A percentile compares a stretch with the other conserved stretches of the same genome.
Conservation (phyloP, 53 echinoderm and acorn worm genomes). For the Crossaster papposus region DNA sequence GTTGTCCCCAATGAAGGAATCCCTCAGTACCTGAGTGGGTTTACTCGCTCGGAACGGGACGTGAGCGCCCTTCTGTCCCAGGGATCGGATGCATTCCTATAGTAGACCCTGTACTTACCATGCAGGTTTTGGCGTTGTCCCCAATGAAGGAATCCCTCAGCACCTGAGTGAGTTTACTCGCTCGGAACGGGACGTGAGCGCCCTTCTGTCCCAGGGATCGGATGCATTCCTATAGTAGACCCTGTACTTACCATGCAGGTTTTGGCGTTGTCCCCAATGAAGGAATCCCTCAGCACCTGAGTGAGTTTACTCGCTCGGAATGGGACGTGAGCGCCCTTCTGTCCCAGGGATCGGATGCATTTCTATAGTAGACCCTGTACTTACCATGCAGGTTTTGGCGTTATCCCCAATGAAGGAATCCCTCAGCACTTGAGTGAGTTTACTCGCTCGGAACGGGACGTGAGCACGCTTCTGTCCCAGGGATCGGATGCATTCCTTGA, state of each 20-base stretch:
- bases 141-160: conserved; percentile 98
- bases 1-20: conserved; percentile 96
- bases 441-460: conserved; percentile 97
- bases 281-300: conserved; percentile 97
- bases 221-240: conserved; percentile 99
- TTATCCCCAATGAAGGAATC: conserved; percentile 98
- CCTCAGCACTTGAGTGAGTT: conserved; percentile 96
- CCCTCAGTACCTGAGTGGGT: conserved; percentile 95
- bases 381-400: conserved; percentile 93
- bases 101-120: conserved; percentile 82
- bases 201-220: conserved; percentile 86
- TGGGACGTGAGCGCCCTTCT: conserved; percentile 93
- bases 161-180: conserved; percentile 97
- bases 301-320: conserved; percentile 98
- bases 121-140: conserved; percentile 89
- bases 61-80: conserved; percentile 85
- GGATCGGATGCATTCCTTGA: conserved; percentile 99
- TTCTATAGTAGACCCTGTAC: conserved; percentile 80
- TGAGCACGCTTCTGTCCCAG: conserved; percentile 85
- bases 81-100: conserved; percentile 98
- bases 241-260: conserved; percentile 91
- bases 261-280: conserved; percentile 89
- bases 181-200: conserved; percentile 96
- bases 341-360: conserved; percentile 90
- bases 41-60: conserved; percentile 98